Percentiles rank a stretch among this genome's conserved stretches.
These are phyloP conservation scores for Bursaphelenchus okinawaensis DNA, from an alignment of 2,888 invertebrate genomes.

Conservation along the genomic window DNA sequence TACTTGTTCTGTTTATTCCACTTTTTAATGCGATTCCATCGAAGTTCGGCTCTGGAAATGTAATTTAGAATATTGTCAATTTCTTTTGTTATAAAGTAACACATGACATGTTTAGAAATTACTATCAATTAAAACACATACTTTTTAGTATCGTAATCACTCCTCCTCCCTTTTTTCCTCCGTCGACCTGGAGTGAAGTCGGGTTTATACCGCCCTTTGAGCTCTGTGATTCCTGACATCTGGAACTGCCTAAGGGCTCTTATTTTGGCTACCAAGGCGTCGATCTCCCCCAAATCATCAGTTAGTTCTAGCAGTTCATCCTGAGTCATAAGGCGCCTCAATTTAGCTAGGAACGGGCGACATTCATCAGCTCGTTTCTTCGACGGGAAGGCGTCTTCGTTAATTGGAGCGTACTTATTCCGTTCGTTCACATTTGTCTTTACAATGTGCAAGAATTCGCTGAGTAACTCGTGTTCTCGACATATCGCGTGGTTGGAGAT, in stretches of 20 bases:
- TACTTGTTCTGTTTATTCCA: slow-evolving; percentile 17
- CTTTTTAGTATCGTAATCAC: slow-evolving; percentile 22
- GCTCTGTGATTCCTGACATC: slow-evolving; percentile 29
- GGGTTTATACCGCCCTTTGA: slow-evolving; percentile 30
- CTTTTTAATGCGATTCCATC: slow-evolving; percentile 28
- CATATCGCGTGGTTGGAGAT: slow-evolving; percentile 25
- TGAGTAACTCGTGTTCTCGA: slow-evolving; percentile 39
- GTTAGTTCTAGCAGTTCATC: slow-evolving; percentile 20
- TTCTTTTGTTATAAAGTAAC: no score
- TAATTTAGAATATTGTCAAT: slow-evolving; percentile 6
- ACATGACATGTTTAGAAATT: no score
- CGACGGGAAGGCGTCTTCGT: slow-evolving; percentile 20
- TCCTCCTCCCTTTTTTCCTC: slow-evolving; percentile 15
- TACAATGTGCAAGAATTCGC: slow-evolving; percentile 37
- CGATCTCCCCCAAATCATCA: slow-evolving; percentile 23
- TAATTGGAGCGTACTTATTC: slow-evolving; percentile 25
- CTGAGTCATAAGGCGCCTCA: slow-evolving; percentile 32
- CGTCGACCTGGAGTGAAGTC: slow-evolving; percentile 16
- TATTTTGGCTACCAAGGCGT: slow-evolving; percentile 31
- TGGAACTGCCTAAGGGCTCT: slow-evolving; percentile 34
- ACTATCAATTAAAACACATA: slow-evolving; percentile 1
- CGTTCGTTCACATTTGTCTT: slow-evolving; percentile 28
- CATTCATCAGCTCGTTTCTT: slow-evolving; percentile 28
- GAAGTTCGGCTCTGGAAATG: slow-evolving; percentile 21
- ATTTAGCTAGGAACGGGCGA: slow-evolving; percentile 23